These are phyloP conservation scores for Drosophila quinaria DNA, from an alignment of 2,888 invertebrate species.

Conservation along the genomic window DNA sequence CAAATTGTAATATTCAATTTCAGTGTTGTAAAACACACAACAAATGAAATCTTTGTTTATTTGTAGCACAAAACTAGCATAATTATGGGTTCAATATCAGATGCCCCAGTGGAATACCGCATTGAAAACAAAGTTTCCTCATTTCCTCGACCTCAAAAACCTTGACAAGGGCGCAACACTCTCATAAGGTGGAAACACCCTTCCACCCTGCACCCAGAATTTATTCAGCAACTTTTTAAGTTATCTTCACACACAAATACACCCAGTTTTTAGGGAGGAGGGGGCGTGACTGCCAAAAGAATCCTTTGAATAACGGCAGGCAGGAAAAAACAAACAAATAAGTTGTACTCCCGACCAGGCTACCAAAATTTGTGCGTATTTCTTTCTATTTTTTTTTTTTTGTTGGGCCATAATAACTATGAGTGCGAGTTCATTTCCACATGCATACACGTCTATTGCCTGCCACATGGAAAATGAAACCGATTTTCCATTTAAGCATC, in stretches of 20 bases:
- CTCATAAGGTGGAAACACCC: constrained; percentile 5
- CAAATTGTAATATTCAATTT: neutral
- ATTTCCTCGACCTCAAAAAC: constrained; percentile 7
- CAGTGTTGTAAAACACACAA: constrained; percentile 2
- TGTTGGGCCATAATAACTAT: neutral
- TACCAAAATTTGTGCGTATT: constrained; percentile 8
- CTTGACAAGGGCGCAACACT: neutral
- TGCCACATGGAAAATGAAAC: constrained; percentile 37
- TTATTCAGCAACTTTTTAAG: constrained; percentile 33
- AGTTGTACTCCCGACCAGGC: constrained; percentile 13
- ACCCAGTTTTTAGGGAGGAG: neutral
- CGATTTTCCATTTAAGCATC: constrained; percentile 68
- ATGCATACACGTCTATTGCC: constrained; percentile 32
- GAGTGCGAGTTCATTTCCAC: neutral
- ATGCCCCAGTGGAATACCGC: neutral
- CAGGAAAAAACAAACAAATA: constrained; percentile 55
- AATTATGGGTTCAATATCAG: neutral
- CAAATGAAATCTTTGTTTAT: neutral
- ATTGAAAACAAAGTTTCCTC: constrained; percentile 3
- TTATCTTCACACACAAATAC: constrained; percentile 20
- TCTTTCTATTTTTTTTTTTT: neutral
- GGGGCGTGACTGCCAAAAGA: constrained; percentile 11
- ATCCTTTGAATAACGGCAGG: constrained; percentile 24
- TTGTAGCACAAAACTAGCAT: neutral
- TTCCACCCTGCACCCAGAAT: neutral